Conservation (phyloP, 2,113 vertebrate species). For the Argyrosomus japonicus region DNA sequence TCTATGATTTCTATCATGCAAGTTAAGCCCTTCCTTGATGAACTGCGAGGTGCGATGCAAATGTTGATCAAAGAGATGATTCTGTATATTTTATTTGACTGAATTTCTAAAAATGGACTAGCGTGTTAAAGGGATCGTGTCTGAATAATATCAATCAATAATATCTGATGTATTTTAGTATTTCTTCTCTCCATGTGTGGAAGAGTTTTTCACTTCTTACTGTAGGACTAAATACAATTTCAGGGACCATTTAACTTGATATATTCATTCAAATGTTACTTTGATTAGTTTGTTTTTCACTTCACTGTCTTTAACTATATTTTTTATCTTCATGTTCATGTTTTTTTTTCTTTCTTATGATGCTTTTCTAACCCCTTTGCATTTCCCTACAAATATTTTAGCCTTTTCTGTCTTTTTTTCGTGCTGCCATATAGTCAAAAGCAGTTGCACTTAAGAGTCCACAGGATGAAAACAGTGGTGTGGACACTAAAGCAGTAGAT, state of each 20-base stretch:
- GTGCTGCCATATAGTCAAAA: conserved; percentile 1
- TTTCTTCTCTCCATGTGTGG: conserved; percentile 23
- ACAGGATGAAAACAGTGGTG: conserved; percentile 13
- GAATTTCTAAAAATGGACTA: conserved; percentile 39
- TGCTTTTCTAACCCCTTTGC: conserved; percentile 18
- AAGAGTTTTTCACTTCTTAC: conserved; percentile 26
- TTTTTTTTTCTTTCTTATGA: conserved; percentile 27
- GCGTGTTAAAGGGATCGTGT: conserved; percentile 63
- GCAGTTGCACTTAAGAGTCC: conserved; percentile 47
- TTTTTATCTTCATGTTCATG: conserved; percentile 20
- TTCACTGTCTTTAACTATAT: conserved; percentile 15
- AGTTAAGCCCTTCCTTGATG: neutral
- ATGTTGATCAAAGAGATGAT: conserved; percentile 28
- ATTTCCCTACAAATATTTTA: conserved; percentile 11
- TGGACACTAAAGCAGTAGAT: conserved; percentile 37
- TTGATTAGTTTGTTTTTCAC: conserved; percentile 35
- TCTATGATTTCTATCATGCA: conserved; percentile 1
- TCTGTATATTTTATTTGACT: conserved; percentile 45
- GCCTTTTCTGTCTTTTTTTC: conserved; percentile 5
- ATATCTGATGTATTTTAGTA: conserved; percentile 16
- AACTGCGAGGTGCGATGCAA: neutral
- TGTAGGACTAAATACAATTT: conserved; percentile 34
- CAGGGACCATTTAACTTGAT: conserved; percentile 53
- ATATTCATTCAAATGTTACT: conserved; percentile 26
- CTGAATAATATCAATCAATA: conserved; percentile 48